Evolutionary conservation across 2,888 invertebrate species (phyloP), one percentile per base, ranked within the genome.

Genomic region (Oxytorus armatus): DNA sequence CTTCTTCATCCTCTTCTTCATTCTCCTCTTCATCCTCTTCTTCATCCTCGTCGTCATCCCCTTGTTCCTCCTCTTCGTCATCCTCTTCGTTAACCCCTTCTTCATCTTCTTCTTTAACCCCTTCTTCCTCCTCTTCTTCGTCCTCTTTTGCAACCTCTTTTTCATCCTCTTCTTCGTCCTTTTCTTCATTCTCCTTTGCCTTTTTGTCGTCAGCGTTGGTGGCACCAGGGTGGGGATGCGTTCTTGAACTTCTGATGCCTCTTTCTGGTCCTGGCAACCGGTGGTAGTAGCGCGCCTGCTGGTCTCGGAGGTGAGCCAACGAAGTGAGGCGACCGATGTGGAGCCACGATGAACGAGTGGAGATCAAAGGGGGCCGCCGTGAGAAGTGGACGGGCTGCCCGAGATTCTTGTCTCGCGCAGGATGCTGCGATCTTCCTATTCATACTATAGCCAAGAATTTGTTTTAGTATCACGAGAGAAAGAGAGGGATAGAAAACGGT

Each of bases 311-410:
- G 61, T 77, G 72, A 68, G 79, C 61, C 68, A 61, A 65, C 55
- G 75, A 44, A 33, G 84, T 83, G 77, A 83, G 79, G 47, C 44
- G 42, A 42, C 39, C 29, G 8, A 18, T 42, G 86, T 83, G 87
- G 86, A 83, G 85, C 86, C 84, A 88, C 87, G 87, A 87, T 85
- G 87, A 86, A 85, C 85, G 82, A 82, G 82, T 59, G 53, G 84
- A 88, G 90, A 90, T 90, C 87, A 91, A 90, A 91, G 88, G 81
- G 23, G 77, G n/a, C 90, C 90, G 90, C 90, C 89, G 90, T 89
- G 90, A 90, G 90, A 90, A 90, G 90, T 90, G 89, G 89, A 87
- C 88, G 89, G 88, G n/a, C 90, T 89, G 90, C 85, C 87, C 87
- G 87, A 90, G 90, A 90, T 90, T 90, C 89, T 90, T 90, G 90